Evolutionary conservation across 2,113 vertebrate species (phyloP).

Genomic region (Dipodomys spectabilis): DNA sequence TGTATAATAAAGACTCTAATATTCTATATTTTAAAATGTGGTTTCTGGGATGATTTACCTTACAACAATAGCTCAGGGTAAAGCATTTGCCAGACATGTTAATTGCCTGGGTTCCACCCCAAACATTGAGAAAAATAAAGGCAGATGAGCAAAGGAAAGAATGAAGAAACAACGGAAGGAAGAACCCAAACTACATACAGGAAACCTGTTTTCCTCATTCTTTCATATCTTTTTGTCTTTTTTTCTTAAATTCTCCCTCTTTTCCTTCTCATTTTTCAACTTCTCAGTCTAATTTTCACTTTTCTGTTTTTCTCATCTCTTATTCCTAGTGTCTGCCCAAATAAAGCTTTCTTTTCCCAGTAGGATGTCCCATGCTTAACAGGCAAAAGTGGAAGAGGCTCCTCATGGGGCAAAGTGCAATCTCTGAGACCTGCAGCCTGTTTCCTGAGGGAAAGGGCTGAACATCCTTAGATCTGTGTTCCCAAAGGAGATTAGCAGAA

Average conservation of each 20-base stretch:
- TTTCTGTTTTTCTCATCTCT: neutral
- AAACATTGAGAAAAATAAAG: neutral
- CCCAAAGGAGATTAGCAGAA: neutral
- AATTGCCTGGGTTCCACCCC: neutral
- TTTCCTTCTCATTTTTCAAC: neutral
- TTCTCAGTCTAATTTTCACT: neutral
- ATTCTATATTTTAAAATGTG: no score
- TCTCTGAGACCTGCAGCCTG: neutral
- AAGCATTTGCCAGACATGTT: neutral
- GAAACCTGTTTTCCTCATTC: neutral
- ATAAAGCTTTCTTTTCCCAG: neutral
- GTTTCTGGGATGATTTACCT: no score
- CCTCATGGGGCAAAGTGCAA: accelerated
- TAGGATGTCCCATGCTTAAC: neutral
- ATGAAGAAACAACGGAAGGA: no score
- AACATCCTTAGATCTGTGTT: neutral
- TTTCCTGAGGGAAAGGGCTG: neutral
- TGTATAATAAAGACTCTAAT: no score
- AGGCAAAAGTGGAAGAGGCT: neutral
- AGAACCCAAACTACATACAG: no score
- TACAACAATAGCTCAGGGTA: neutral
- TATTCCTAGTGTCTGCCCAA: neutral
- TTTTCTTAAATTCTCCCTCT: neutral
- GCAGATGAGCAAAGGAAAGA: no score
- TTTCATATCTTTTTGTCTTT: neutral